These are phyloP conservation scores for Cremastinae sp. DNA, from an alignment of 2,888 invertebrate species.

Conservation along the genomic window DNA sequence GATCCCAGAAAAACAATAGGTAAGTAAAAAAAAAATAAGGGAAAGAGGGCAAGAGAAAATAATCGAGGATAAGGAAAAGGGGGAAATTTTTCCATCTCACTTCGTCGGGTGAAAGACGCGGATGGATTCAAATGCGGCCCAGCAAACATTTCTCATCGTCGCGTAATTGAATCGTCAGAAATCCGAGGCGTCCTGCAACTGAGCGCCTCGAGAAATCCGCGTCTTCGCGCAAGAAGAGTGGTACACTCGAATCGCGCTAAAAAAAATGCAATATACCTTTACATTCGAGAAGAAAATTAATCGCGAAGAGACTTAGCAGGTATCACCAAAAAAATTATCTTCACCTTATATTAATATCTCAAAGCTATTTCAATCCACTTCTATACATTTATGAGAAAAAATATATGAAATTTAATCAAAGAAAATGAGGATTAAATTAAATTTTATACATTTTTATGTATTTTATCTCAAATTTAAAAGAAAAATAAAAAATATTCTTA, in stretches of 20 bases:
- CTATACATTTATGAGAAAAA: no score
- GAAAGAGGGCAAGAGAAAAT: constrained; percentile 37
- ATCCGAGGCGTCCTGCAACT: constrained; percentile 56
- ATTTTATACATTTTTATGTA: no score
- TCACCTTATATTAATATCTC: no score
- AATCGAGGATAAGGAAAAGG: constrained; percentile 36
- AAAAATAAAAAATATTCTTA: no score
- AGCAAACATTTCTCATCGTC: constrained; percentile 33
- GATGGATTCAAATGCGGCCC: constrained; percentile 12
- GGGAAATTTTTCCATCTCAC: constrained; percentile 43
- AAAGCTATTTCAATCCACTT: no score
- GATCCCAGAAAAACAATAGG: constrained; percentile 34
- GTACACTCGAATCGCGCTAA: constrained; percentile 12
- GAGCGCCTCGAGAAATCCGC: constrained; percentile 11
- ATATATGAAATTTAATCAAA: no score
- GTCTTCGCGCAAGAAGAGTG: background rate
- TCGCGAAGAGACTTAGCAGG: no score
- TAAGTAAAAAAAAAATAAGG: constrained; percentile 14
- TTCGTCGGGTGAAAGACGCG: constrained; percentile 10
- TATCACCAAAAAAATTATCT: no score
- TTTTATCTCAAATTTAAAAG: no score
- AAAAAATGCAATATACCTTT: background rate
- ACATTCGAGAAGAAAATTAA: no score
- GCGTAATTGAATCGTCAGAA: constrained; percentile 71
- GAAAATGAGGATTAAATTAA: no score